Conservation (phyloP, 1,140 invertebrate species). For the Ostrea denselamellosa region DNA sequence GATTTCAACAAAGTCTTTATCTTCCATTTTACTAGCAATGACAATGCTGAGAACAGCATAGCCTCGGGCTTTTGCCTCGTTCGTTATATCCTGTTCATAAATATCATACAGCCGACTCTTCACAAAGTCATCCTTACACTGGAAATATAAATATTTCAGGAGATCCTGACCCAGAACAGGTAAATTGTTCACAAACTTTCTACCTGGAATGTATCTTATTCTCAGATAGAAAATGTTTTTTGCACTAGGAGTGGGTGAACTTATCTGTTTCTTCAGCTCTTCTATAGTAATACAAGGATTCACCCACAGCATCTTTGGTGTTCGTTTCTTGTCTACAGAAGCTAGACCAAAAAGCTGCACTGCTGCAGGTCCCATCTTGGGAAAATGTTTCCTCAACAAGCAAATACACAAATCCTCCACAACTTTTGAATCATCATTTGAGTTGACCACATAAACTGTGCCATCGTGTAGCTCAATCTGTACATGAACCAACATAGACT, state of each 20-base stretch:
- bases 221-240: slow-evolving; percentile 39
- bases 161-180: slow-evolving; percentile 35
- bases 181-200: slow-evolving; percentile 16
- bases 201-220: slow-evolving; percentile 46
- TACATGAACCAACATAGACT: neutral
- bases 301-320: slow-evolving; percentile 46
- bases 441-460: neutral
- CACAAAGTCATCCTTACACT: slow-evolving; percentile 48
- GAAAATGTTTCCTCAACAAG: neutral
- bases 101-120: slow-evolving; percentile 31
- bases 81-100: slow-evolving; percentile 36
- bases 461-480: slow-evolving; percentile 33
- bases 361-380: slow-evolving; percentile 48
- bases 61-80: slow-evolving; percentile 45
- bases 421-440: slow-evolving; percentile 12
- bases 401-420: slow-evolving; percentile 35
- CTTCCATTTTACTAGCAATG: slow-evolving; percentile 36
- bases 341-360: slow-evolving; percentile 55
- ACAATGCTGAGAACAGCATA: slow-evolving; percentile 49
- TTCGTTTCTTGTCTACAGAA: slow-evolving; percentile 39
- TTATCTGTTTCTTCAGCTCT: neutral
- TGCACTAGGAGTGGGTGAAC: neutral
- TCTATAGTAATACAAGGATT: slow-evolving; percentile 45
- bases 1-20: slow-evolving; percentile 35
- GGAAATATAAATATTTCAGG: slow-evolving; percentile 45